A percentile compares a stretch with the other conserved stretches of the same genome.
Evolutionary conservation across 2,888 invertebrate species (phyloP).

Genomic region (Calliopum simillimum): DNA sequence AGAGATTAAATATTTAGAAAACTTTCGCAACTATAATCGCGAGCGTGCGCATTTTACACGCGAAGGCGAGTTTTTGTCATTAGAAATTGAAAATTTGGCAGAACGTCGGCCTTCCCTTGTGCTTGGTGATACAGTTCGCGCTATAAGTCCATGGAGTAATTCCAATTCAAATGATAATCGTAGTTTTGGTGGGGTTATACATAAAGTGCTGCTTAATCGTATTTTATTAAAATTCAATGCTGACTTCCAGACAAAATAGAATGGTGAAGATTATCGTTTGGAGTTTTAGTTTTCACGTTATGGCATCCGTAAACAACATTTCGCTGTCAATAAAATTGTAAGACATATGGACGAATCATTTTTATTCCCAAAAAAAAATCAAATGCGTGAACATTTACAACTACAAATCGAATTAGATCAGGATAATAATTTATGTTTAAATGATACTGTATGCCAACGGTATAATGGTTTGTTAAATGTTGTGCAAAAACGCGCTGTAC

Average conservation of each 20-base stretch:
- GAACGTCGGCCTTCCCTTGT: slow-evolving; percentile 89
- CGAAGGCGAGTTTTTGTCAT: slow-evolving; percentile 77
- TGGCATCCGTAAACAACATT: slow-evolving; percentile 77
- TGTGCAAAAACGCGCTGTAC: slow-evolving; percentile 84
- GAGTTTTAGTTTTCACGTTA: slow-evolving; percentile 76
- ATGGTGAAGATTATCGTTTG: slow-evolving; percentile 81
- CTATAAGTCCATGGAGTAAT: slow-evolving; percentile 66
- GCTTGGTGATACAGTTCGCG: slow-evolving; percentile 78
- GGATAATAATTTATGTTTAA: slow-evolving; percentile 48
- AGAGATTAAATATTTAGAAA: slow-evolving; percentile 78
- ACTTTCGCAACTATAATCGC: slow-evolving; percentile 77
- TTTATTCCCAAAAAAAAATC: slow-evolving; percentile 75
- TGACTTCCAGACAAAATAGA: slow-evolving; percentile 80
- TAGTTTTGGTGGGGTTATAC: slow-evolving; percentile 80
- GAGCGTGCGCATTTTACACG: slow-evolving; percentile 73
- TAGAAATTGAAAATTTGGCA: slow-evolving; percentile 84
- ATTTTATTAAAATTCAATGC: slow-evolving; percentile 82
- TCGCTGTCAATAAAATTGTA: slow-evolving; percentile 75
- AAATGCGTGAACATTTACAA: slow-evolving; percentile 51
- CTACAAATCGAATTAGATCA: slow-evolving; percentile 56
- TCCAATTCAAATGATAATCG: slow-evolving; percentile 53
- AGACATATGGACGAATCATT: slow-evolving; percentile 74
- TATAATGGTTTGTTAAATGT: slow-evolving; percentile 79
- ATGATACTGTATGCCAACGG: slow-evolving; percentile 69
- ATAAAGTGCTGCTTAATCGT: slow-evolving; percentile 76